phyloP scores from a whole-genome alignment of 92 coral and sea anemone genomes.

The Heliopora coerulea region DNA sequence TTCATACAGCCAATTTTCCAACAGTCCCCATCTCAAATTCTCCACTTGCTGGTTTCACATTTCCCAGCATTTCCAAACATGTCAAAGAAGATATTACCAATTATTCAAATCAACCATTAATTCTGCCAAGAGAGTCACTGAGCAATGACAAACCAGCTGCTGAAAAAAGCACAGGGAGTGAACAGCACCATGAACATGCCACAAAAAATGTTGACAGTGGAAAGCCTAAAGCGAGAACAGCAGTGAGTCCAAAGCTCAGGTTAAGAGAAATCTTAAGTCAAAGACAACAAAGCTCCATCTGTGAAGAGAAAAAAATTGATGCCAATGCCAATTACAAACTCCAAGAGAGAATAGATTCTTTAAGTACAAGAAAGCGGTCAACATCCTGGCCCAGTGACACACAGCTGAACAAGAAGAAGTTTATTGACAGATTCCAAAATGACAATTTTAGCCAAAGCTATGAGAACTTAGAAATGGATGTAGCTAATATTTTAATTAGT shows the following conservation, averaged over 20 bases:
- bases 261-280: not conserved
- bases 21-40: not conserved
- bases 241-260: not conserved
- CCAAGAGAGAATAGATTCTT: not conserved
- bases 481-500: slow-evolving; percentile 81
- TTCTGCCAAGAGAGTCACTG: not conserved
- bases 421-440: not conserved
- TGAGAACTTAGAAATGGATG: slow-evolving; percentile 73
- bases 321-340: not conserved
- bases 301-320: not conserved
- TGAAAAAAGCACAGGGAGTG: not conserved
- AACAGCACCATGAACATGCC: not conserved
- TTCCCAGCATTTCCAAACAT: not conserved
- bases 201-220: not conserved
- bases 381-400: slow-evolving; percentile 24
- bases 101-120: not conserved
- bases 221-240: not conserved
- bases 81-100: not conserved
- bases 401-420: slow-evolving; percentile 4
- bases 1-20: slow-evolving; percentile 8
- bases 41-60: not conserved
- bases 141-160: not conserved
- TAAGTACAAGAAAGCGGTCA: slow-evolving; percentile 4
- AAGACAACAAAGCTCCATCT: not conserved
- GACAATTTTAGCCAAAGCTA: slow-evolving; percentile 3